Base-by-base conservation (phyloP, 1,140 invertebrate genomes). In the Triops cancriformis region DNA sequence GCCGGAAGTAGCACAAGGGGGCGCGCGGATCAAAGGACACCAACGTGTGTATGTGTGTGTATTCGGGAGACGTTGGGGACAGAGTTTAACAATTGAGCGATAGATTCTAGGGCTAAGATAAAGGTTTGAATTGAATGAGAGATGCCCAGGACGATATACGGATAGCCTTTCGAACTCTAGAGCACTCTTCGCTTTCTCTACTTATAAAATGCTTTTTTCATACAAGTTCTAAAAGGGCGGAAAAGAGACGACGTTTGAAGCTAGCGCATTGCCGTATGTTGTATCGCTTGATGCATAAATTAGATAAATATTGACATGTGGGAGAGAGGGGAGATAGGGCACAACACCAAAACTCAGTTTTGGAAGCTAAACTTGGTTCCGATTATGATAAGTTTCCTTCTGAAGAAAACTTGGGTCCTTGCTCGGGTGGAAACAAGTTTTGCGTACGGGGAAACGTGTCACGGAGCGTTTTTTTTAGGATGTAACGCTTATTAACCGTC, bases 241-340 rank as follows among this genome's bases (percentile, higher is more conserved):
- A 64, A 64, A 64, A 23, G 51, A 64, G n/a, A 64, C 6, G 51
- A 64, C 51, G 14, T 64, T 64, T 64, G 7, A 64, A 64, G 51
- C n/a, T n/a, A 64, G 23, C 51, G 51, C 23, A 64, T 23, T 64
- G 51, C 51, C 51, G 14, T 64, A 64, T 64, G 51, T 64, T 64
- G n/a, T 64, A 64, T 64, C 51, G 51, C 51, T 18, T 64, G 51
- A 64, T 64, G 51, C 51, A 64, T 64, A 64, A 64, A 64, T 64
- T 64, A 64, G 51, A 64, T 64, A 64, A 64, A 64, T 64, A 64
- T 64, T 64, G 51, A 64, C 51, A 64, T 64, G 51, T 23, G 51
- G 51, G 14, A 64, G 51, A 10, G 51, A 64, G 51, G 51, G 51
- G 51, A 64, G 51, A 64, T 64, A 64, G 51, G 51, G 23, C 51